Evolutionary conservation across 2,113 vertebrate genomes (phyloP).

Genomic region (Pomatostomus ruficeps): DNA sequence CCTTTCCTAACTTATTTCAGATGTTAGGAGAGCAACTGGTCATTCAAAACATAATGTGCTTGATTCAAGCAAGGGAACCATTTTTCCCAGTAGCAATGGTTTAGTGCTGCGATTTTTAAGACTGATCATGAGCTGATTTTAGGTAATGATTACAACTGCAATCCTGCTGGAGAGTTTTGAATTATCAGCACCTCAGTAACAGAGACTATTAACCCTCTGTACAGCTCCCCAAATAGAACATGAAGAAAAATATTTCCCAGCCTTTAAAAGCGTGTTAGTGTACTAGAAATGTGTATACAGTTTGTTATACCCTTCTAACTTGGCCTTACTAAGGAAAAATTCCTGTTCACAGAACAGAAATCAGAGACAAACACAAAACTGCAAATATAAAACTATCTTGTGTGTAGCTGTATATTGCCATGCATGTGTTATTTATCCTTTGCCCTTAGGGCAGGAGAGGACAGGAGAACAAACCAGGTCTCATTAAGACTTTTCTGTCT

Average conservation of each 20-base stretch:
- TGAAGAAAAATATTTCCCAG: neutral
- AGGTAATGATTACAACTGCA: neutral
- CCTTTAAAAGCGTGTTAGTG: neutral
- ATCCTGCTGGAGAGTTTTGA: neutral
- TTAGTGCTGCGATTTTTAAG: neutral
- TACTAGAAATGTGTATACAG: neutral
- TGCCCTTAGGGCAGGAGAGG: neutral
- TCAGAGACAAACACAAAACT: neutral
- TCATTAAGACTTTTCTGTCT: neutral
- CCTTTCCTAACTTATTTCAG: slow-evolving; percentile 40
- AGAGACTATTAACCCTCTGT: neutral
- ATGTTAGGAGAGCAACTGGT: neutral
- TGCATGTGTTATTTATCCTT: neutral
- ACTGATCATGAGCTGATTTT: neutral
- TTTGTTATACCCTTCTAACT: neutral
- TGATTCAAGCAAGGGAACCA: neutral
- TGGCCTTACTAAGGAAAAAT: neutral
- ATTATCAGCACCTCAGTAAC: neutral
- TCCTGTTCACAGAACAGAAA: neutral
- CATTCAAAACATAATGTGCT: neutral
- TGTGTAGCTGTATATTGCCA: neutral
- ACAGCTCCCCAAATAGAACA: neutral
- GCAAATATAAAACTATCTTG: neutral
- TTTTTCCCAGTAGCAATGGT: neutral
- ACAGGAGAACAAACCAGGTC: neutral